phyloP scores from a whole-genome alignment of 2,113 vertebrate species.

The Suncus etruscus region DNA sequence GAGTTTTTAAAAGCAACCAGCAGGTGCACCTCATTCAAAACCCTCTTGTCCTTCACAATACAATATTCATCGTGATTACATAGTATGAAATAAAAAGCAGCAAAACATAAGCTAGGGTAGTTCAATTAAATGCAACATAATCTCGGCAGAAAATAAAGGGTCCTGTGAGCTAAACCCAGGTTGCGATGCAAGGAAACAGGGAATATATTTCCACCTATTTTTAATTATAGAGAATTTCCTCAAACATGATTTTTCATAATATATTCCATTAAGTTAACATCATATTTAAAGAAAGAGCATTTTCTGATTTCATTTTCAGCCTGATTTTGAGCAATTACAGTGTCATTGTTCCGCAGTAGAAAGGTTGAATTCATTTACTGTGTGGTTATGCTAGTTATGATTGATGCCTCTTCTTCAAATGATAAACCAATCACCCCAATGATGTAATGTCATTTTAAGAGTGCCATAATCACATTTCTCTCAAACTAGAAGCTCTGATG shows the following conservation, averaged over 20 bases:
- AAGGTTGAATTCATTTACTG: slow-evolving; percentile 98
- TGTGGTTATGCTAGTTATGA: slow-evolving; percentile 96
- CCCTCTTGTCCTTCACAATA: slow-evolving; percentile 87
- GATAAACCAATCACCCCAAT: slow-evolving; percentile 99
- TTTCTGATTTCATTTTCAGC: slow-evolving; percentile 90
- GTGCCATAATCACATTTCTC: slow-evolving; percentile 98
- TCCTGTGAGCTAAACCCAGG: slow-evolving; percentile 82
- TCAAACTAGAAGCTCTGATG: slow-evolving; percentile 96
- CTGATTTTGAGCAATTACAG: slow-evolving; percentile 95
- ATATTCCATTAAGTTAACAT: slow-evolving; percentile 90
- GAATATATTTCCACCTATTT: slow-evolving; percentile 88
- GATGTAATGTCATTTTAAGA: slow-evolving; percentile 99
- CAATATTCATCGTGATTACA: slow-evolving; percentile 85
- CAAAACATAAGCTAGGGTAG: slow-evolving; percentile 83
- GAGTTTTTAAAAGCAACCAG: slow-evolving; percentile 85
- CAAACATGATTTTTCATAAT: slow-evolving; percentile 91
- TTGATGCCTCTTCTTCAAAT: slow-evolving; percentile 98
- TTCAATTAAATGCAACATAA: slow-evolving; percentile 88
- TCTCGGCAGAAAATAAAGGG: slow-evolving; percentile 83
- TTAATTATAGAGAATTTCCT: slow-evolving; percentile 89
- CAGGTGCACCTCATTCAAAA: slow-evolving; percentile 86
- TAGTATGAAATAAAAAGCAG: slow-evolving; percentile 87
- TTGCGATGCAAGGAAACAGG: slow-evolving; percentile 86
- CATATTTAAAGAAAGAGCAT: slow-evolving; percentile 89
- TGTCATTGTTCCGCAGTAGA: slow-evolving; percentile 93